These are phyloP conservation scores for Urocolius indicus DNA, from an alignment of 2,113 vertebrate species.

Conservation along the genomic window DNA sequence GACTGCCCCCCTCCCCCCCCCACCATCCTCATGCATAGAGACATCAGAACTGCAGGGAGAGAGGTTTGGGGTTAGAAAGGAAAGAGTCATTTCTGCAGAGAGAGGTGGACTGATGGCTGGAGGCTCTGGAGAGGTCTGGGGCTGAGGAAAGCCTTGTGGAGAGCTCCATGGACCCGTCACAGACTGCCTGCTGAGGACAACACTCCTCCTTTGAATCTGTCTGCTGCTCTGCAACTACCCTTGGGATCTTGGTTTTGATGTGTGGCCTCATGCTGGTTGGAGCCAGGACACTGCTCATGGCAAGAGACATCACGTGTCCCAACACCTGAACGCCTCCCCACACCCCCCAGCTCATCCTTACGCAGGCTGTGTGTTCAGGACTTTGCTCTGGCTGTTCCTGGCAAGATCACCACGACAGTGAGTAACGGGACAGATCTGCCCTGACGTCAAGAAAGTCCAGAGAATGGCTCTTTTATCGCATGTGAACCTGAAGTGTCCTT, in stretches of 20 bases:
- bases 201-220: background rate
- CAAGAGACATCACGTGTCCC: background rate
- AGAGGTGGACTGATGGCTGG: fast-evolving
- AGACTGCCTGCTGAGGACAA: background rate
- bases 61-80: background rate
- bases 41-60: background rate
- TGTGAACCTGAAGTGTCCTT: background rate
- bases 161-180: fast-evolving
- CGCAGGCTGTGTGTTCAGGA: fast-evolving
- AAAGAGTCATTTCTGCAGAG: fast-evolving
- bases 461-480: background rate
- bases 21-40: fast-evolving
- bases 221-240: background rate
- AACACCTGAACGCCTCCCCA: background rate
- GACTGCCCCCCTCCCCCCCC: too few species aligned
- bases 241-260: background rate
- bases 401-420: fast-evolving
- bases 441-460: background rate
- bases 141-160: background rate
- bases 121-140: background rate
- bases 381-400: background rate
- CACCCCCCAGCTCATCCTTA: background rate
- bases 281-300: background rate
- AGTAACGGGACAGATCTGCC: background rate
- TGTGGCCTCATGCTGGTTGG: fast-evolving